Conservation (phyloP, 2,888 invertebrate species). For the Copidosoma aretas region DNA sequence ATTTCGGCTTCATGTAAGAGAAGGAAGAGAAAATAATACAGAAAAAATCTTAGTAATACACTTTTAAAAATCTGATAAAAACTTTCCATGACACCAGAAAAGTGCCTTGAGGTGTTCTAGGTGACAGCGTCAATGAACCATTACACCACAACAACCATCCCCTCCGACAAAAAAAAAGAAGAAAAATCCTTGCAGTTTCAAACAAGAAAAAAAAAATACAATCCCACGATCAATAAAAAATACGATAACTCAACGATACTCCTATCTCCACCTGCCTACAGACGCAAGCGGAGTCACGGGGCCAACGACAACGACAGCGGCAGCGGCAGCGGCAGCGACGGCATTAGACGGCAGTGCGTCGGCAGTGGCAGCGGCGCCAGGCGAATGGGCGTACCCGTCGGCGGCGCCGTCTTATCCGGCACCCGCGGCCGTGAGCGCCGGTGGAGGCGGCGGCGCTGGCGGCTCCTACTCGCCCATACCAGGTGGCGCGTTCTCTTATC, state of each 20-base stretch:
- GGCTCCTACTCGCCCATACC: constrained; percentile 61
- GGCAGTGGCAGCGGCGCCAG: constrained; percentile 20
- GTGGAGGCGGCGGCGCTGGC: constrained; percentile 45
- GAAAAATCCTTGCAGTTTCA: too few species aligned
- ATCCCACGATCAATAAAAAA: too few species aligned
- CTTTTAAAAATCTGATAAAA: too few species aligned
- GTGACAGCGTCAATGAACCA: too few species aligned
- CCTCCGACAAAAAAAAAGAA: too few species aligned
- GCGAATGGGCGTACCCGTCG: constrained; percentile 59
- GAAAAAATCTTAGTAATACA: too few species aligned
- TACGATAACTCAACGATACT: background rate
- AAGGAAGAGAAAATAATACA: too few species aligned
- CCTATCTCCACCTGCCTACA: constrained; percentile 11
- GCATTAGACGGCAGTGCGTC: background rate
- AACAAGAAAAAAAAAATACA: background rate
- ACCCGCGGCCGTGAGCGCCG: constrained; percentile 54
- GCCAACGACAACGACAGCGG: background rate
- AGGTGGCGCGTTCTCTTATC: constrained; percentile 60
- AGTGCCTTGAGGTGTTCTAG: too few species aligned
- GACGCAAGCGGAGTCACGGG: constrained; percentile 17
- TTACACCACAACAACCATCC: too few species aligned
- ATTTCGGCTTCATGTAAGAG: too few species aligned
- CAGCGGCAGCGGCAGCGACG: background rate
- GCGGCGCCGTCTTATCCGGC: constrained; percentile 55
- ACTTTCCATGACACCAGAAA: too few species aligned